Evolutionary conservation across 2,113 vertebrate genomes (phyloP), one percentile per base, ranked within the genome.

Genomic region (Coracopsis vasa): DNA sequence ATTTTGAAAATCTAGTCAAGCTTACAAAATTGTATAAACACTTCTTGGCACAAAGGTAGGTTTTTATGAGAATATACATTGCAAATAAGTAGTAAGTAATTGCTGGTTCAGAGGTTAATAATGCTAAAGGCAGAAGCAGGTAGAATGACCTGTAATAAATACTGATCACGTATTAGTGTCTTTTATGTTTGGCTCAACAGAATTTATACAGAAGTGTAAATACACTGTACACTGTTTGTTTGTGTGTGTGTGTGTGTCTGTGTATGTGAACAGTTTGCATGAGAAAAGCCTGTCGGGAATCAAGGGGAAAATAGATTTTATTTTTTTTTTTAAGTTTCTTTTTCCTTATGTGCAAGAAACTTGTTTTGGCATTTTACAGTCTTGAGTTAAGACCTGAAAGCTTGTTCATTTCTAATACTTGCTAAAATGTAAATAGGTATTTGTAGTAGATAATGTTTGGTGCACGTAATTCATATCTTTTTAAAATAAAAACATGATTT

Each of bases 201-300:
- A 72, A 61, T 44, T 56, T 37, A 19, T 37, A 31, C 53, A n/a
- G 53, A 72, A n/a, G 13, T 72, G 54, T 58, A 58, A 58, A 11
- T 28, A 29, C 5, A 4, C 25, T 75, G 10, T 28, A 4, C 47
- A 31, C n/a, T 4, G n/a, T n/a, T n/a, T n/a, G n/a, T n/a, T 0
- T 61, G 37, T 7, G 10, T 37, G 31, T 8, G 21, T 2, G 53
- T 28, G 20, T n/a, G n/a, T n/a, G n/a, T n/a, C n/a, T n/a, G n/a
- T 7, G 23, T 2, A 48, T 28, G 21, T 24, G 9, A 54, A 17
- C 33, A 44, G 23, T 45, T 91, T 1, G 2, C 9, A 6, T 28
- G 14, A 48, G 51, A 92, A 47, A 85, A 91, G 11, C 25, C 23
- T 91, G 29, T 41, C 21, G 35, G 50, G 42, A 80, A 62, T 71